A percentile compares a stretch with the other conserved stretches of the same genome.
Conservation (phyloP, 2,797 vertebrate species). For the Ispidina picta region DNA sequence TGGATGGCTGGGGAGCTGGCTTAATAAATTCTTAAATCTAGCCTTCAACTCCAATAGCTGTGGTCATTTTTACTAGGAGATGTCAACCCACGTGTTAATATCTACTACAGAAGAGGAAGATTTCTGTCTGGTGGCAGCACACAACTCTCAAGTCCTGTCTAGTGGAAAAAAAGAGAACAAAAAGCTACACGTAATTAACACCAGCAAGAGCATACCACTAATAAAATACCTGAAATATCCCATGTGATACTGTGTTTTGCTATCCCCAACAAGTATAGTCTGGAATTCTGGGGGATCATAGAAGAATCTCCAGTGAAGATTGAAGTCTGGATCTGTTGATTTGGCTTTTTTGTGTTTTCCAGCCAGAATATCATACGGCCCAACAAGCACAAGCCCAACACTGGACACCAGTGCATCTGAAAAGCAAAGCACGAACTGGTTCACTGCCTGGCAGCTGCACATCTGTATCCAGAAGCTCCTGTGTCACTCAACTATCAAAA, state of each 20-base stretch:
- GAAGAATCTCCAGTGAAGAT: constrained; percentile 94
- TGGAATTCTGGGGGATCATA: constrained; percentile 98
- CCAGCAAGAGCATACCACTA: not conserved
- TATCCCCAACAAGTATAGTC: constrained; percentile 86
- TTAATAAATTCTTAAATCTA: not conserved
- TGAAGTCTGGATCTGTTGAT: constrained; percentile 81
- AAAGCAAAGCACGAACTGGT: constrained; percentile 16
- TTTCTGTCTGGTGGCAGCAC: fast-evolving
- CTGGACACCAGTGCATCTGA: constrained; percentile 85
- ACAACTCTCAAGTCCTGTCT: not conserved
- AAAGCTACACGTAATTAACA: not conserved
- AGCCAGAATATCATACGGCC: constrained; percentile 92
- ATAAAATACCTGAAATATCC: constrained; percentile 93
- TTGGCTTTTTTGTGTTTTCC: constrained; percentile 85
- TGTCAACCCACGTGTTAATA: not conserved
- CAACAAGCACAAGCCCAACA: constrained; percentile 89
- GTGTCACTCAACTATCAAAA: not conserved
- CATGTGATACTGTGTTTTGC: constrained; percentile 88
- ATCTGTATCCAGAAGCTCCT: not conserved
- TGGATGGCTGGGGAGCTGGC: not conserved
- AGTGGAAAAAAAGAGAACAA: not conserved
- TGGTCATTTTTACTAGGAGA: not conserved
- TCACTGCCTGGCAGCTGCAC: not conserved
- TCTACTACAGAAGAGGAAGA: not conserved
- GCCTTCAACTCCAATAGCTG: not conserved